A percentile compares a stretch with the other conserved stretches of the same genome.
Conservation (phyloP, 2,113 vertebrate genomes). For the Vicugna pacos region DNA sequence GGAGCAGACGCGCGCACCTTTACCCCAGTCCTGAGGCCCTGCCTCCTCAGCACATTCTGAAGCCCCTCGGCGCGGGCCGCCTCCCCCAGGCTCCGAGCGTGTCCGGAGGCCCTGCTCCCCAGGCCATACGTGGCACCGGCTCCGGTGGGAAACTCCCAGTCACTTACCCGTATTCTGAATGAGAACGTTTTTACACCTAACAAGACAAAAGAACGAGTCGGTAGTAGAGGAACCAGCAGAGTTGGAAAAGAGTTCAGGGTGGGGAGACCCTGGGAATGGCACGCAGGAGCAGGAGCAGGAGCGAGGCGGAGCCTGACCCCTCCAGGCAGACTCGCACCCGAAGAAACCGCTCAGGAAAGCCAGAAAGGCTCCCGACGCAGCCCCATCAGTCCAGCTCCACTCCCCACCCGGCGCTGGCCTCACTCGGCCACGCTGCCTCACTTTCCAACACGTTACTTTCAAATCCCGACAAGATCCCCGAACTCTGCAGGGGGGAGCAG, state of each 20-base stretch:
- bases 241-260: no score
- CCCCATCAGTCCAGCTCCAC: not conserved
- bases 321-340: accelerated
- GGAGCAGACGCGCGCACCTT: no score
- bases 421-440: not conserved
- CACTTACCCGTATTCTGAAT: no score
- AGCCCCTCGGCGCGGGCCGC: no score
- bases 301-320: no score
- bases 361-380: accelerated
- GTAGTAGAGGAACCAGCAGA: not conserved
- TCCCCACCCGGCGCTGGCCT: not conserved
- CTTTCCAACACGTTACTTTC: not conserved
- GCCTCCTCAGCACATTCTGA: no score
- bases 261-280: not conserved
- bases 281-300: not conserved
- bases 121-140: no score
- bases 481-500: accelerated
- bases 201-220: not conserved
- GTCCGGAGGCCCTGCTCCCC: no score
- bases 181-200: no score
- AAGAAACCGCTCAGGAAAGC: not conserved
- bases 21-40: no score
- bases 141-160: no score
- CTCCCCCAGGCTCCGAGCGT: no score
- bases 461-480: not conserved